These are phyloP conservation scores for Sternotherus odoratus DNA, from an alignment of 2,797 vertebrate species.

Conservation along the genomic window DNA sequence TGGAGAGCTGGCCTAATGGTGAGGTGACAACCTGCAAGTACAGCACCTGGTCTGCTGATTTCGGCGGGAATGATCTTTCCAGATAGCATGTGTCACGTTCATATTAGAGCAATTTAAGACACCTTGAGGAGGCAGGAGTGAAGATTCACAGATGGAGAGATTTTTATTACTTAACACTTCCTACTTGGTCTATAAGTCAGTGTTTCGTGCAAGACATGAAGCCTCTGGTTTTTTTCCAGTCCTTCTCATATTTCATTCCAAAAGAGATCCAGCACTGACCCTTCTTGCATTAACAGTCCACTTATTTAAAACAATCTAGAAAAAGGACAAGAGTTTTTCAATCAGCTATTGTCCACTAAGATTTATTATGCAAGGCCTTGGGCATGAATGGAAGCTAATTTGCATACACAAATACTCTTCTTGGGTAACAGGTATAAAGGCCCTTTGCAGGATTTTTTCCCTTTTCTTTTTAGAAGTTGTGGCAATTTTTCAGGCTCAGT, in stretches of 20 bases:
- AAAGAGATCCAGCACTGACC: not conserved
- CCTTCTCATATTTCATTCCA: not conserved
- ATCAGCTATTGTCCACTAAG: not conserved
- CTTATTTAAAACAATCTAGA: not conserved
- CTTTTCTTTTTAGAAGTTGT: not conserved
- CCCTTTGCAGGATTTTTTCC: not conserved
- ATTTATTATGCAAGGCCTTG: constrained; percentile 19
- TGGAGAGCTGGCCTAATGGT: not conserved
- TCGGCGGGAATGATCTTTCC: not conserved
- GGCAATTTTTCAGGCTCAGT: not conserved
- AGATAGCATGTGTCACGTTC: not conserved
- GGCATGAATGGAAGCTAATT: constrained; percentile 11
- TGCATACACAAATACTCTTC: constrained; percentile 4
- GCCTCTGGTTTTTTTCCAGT: not conserved
- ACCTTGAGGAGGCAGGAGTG: not conserved
- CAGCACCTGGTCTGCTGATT: not conserved
- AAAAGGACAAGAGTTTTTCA: not conserved
- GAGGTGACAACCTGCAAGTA: no score
- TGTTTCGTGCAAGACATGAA: not conserved
- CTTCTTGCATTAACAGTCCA: not conserved
- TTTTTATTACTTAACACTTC: not conserved
- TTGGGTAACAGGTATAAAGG: not conserved
- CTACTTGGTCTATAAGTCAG: not conserved
- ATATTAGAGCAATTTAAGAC: not conserved
- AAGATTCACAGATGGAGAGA: not conserved